Conservation (phyloP, 2,888 invertebrate species). For the Netelia melanura region DNA sequence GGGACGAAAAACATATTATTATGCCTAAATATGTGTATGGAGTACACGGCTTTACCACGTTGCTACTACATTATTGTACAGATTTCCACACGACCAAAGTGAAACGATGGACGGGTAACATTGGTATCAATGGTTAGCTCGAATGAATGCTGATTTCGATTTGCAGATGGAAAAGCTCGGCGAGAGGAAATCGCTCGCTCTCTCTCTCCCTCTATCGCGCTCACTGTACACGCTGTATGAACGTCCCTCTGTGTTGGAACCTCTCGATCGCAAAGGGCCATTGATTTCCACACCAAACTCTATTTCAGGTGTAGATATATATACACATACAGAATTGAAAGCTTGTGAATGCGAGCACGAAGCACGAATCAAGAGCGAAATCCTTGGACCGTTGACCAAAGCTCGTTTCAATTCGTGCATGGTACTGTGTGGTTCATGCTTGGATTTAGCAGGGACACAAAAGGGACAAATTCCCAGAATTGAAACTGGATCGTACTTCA, state of each 20-base stretch:
- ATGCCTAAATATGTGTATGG: conserved; percentile 18
- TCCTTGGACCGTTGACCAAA: conserved; percentile 17
- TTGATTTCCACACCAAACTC: conserved; percentile 56
- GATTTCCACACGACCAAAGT: conserved; percentile 44
- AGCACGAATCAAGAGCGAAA: conserved; percentile 22
- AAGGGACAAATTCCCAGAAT: not conserved
- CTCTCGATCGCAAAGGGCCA: conserved; percentile 40
- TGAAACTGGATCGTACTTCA: not conserved
- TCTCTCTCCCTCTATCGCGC: not conserved
- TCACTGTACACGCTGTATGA: not conserved
- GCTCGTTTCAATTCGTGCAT: conserved; percentile 6
- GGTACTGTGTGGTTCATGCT: conserved; percentile 3
- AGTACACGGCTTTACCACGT: not conserved
- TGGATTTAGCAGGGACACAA: not conserved
- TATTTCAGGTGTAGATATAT: conserved; percentile 11
- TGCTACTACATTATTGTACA: conserved; percentile 26
- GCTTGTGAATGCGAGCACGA: conserved; percentile 19
- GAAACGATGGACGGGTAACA: conserved; percentile 44
- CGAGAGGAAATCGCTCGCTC: conserved; percentile 34
- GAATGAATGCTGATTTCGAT: conserved; percentile 55
- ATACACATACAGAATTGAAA: not conserved
- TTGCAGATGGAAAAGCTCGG: conserved; percentile 41
- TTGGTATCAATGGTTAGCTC: conserved; percentile 50
- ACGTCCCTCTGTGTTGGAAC: conserved; percentile 12
- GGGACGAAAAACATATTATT: not conserved